A percentile compares a stretch with the other conserved stretches of the same genome.
Conservation (phyloP, 2,888 invertebrate species). For the Prosopocoilus inquinatus region DNA sequence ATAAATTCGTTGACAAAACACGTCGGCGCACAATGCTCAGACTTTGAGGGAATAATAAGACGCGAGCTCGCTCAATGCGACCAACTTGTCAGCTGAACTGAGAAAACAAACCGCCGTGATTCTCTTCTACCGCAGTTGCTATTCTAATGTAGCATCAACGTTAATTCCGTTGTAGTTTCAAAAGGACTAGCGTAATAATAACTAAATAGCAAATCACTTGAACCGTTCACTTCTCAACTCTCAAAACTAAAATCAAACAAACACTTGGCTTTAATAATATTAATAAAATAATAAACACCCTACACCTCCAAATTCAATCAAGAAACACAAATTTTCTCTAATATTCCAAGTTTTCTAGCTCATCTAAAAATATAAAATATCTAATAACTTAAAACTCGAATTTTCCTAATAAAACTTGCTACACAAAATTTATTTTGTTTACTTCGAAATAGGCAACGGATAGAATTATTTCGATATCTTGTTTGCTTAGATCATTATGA, state of each 20-base stretch:
- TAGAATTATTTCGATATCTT: too few relatives aligned
- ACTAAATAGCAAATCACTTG: conserved; percentile 13
- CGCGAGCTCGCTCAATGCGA: conserved; percentile 37
- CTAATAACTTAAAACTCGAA: too few relatives aligned
- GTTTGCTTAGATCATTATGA: too few relatives aligned
- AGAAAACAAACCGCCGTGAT: conserved; percentile 41
- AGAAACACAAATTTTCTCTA: background rate
- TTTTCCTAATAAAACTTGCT: too few relatives aligned
- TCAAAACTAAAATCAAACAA: background rate
- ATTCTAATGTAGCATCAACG: conserved; percentile 18
- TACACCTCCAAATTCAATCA: background rate
- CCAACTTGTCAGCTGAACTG: conserved; percentile 45
- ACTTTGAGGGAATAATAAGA: conserved; percentile 39
- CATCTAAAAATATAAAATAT: background rate
- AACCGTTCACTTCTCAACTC: conserved; percentile 5
- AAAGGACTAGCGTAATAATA: conserved; percentile 13
- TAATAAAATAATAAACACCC: background rate
- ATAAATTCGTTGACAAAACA: conserved; percentile 47
- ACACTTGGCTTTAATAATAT: background rate
- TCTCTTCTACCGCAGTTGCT: conserved; percentile 28
- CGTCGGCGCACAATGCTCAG: conserved; percentile 38
- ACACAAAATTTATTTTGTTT: too few relatives aligned
- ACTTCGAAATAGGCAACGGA: too few relatives aligned
- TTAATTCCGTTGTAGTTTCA: conserved; percentile 22
- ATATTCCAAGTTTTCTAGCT: background rate